phyloP scores from a whole-genome alignment of 2,797 vertebrate species.

The Tapirus indicus region DNA sequence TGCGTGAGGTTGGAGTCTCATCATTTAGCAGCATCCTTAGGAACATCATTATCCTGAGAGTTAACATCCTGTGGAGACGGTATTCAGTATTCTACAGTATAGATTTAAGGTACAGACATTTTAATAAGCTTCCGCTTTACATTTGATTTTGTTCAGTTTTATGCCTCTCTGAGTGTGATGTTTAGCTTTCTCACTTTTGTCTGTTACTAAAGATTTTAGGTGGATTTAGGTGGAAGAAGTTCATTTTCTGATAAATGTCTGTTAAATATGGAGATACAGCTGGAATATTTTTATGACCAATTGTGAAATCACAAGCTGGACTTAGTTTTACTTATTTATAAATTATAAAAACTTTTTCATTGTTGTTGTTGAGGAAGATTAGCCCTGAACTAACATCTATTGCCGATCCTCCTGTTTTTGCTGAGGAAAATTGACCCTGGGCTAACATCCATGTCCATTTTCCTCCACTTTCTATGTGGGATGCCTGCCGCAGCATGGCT shows the following conservation, averaged over 20 bases:
- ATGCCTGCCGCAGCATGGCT: no score
- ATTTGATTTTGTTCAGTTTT: constrained; percentile 15
- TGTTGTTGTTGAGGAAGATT: no score
- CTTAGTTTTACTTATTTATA: constrained; percentile 48
- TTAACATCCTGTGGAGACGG: background rate
- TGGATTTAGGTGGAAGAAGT: background rate
- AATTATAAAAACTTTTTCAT: background rate
- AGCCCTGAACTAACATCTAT: no score
- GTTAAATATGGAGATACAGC: background rate
- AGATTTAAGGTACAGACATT: background rate
- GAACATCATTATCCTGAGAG: background rate
- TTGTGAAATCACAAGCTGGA: background rate
- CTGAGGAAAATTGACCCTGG: no score
- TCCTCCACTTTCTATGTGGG: no score
- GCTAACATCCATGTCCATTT: no score
- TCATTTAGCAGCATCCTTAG: background rate
- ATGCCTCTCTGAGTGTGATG: background rate
- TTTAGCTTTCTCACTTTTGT: constrained; percentile 13
- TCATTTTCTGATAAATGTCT: constrained; percentile 11
- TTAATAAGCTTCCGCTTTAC: background rate
- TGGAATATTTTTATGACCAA: constrained; percentile 23
- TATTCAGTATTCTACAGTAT: background rate
- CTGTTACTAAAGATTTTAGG: background rate
- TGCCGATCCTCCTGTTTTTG: no score
- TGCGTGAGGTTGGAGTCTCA: background rate